Evolutionary conservation across 2,113 vertebrate species (phyloP).

Genomic region (Stegostoma tigrinum): DNA sequence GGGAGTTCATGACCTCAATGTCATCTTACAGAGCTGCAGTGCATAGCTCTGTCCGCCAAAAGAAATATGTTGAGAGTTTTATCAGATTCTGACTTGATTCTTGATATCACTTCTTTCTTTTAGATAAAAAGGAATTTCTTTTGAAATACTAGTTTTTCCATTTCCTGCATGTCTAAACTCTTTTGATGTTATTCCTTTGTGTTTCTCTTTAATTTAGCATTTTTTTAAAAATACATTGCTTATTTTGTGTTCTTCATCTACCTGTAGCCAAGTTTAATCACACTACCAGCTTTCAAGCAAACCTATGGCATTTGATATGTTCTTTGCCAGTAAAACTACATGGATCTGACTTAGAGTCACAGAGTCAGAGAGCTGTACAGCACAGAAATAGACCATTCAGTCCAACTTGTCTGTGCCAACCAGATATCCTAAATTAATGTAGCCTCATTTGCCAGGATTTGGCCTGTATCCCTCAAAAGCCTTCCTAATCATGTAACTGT

Average conservation of each 20-base stretch:
- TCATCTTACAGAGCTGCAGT: not conserved
- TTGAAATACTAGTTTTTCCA: not conserved
- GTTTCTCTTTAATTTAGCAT: not conserved
- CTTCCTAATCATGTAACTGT: too few species aligned
- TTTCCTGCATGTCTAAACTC: not conserved
- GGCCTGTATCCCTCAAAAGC: too few species aligned
- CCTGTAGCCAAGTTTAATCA: not conserved
- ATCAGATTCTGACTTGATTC: not conserved
- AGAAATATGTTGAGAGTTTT: not conserved
- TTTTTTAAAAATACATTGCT: not conserved
- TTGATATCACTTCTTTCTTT: not conserved
- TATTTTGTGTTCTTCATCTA: not conserved
- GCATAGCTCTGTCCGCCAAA: not conserved
- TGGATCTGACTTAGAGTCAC: not conserved
- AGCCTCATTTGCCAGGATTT: too few species aligned
- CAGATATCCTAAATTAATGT: too few species aligned
- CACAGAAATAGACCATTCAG: too few species aligned
- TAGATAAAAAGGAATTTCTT: not conserved
- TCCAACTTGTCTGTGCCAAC: too few species aligned
- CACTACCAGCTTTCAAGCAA: not conserved
- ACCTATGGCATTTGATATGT: not conserved
- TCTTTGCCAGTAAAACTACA: not conserved
- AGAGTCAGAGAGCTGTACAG: too few species aligned
- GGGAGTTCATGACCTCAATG: not conserved
- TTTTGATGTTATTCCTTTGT: not conserved